phyloP scores from a whole-genome alignment of 2,888 invertebrate species.

The Trichacis sp. region DNA sequence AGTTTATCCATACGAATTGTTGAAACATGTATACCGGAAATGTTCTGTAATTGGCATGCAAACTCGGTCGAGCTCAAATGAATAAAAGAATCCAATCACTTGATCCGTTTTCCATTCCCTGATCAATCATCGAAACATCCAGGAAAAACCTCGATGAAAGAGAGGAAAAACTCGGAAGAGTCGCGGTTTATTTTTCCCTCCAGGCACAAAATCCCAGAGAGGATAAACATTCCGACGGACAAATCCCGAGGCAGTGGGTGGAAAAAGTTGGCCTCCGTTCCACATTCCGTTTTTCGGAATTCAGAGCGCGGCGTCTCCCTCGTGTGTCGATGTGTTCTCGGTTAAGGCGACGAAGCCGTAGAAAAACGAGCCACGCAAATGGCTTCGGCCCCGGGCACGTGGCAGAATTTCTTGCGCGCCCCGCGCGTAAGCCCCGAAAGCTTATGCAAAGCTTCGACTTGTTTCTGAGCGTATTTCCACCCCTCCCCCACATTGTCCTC shows the following conservation, averaged over 20 bases:
- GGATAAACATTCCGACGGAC: background rate
- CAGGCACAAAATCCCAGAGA: background rate
- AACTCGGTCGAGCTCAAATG: too few relatives aligned
- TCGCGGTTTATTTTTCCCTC: too few relatives aligned
- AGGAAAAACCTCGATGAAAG: too few relatives aligned
- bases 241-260: background rate
- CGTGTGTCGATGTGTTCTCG: slow-evolving; percentile 22
- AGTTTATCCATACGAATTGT: too few relatives aligned
- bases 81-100: too few relatives aligned
- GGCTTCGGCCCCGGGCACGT: slow-evolving; percentile 47
- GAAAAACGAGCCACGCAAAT: slow-evolving; percentile 43
- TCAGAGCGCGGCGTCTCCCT: slow-evolving; percentile 13
- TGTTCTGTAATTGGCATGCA: too few relatives aligned
- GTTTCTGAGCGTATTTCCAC: slow-evolving; percentile 29
- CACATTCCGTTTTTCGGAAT: slow-evolving; percentile 19
- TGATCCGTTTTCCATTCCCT: too few relatives aligned
- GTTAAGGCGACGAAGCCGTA: slow-evolving; percentile 46
- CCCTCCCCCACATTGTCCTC: background rate
- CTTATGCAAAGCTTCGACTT: slow-evolving; percentile 48
- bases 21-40: too few relatives aligned
- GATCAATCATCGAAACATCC: too few relatives aligned
- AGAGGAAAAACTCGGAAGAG: too few relatives aligned
- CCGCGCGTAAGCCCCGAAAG: slow-evolving; percentile 41
- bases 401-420: slow-evolving; percentile 43
- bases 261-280: background rate